Evolutionary conservation across 2,113 vertebrate species (phyloP).

Genomic region (Orthochromis indermauri): DNA sequence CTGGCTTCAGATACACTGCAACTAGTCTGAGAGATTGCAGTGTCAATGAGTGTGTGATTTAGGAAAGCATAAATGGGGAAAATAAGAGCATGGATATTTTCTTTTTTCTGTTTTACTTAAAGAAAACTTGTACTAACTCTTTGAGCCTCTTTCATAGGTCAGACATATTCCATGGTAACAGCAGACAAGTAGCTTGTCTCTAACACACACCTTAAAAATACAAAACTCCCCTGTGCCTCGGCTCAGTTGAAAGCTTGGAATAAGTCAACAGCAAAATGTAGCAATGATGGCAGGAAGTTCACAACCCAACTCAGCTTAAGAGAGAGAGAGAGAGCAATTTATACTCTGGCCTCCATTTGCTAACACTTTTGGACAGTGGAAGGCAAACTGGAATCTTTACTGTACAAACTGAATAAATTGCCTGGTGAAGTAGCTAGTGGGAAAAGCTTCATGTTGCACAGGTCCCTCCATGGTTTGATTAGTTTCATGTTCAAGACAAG

Average conservation of each 20-base stretch:
- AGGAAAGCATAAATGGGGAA: not conserved
- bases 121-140: not conserved
- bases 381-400: not conserved
- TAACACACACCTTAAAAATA: not conserved
- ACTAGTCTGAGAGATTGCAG: not conserved
- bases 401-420: not conserved
- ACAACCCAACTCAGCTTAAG: not conserved
- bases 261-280: not conserved
- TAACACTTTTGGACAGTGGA: not conserved
- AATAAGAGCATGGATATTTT: not conserved
- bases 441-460: not conserved
- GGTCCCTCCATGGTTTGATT: not conserved
- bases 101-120: not conserved
- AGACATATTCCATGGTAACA: not conserved
- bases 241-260: not conserved
- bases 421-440: not conserved
- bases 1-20: not conserved
- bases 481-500: not conserved
- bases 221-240: not conserved
- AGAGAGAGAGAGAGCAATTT: not conserved
- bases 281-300: not conserved
- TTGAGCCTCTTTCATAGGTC: not conserved
- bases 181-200: not conserved
- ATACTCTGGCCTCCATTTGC: not conserved
- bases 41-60: not conserved